phyloP scores from a whole-genome alignment of 2,888 invertebrate species.

The Artemia sinica region DNA sequence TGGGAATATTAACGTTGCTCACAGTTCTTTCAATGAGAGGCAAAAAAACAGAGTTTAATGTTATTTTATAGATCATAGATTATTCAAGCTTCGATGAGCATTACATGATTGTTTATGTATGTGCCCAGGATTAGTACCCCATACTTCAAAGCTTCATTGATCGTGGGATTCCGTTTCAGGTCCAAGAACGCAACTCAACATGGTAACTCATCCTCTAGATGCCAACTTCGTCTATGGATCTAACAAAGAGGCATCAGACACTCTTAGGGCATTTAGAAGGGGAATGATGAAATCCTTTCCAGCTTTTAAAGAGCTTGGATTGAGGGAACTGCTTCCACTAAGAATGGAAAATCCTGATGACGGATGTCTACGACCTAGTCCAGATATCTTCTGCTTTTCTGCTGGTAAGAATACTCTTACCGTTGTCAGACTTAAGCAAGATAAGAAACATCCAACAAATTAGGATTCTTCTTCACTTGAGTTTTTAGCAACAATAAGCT shows the following conservation, averaged over 20 bases:
- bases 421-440: no score
- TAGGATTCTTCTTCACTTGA: no score
- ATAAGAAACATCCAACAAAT: no score
- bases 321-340: slow-evolving; percentile 34
- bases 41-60: no score
- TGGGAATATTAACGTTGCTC: no score
- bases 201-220: slow-evolving; percentile 28
- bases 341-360: slow-evolving; percentile 34
- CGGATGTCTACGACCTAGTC: slow-evolving; percentile 33
- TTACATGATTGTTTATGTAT: no score
- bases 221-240: slow-evolving; percentile 30
- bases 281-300: slow-evolving; percentile 46
- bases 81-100: no score
- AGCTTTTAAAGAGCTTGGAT: slow-evolving; percentile 30
- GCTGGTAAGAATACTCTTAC: slow-evolving; percentile 28
- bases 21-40: no score
- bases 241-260: slow-evolving; percentile 35
- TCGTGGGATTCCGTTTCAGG: slow-evolving; percentile 24
- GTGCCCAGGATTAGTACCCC: no score
- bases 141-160: no score
- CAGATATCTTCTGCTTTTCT: slow-evolving; percentile 33
- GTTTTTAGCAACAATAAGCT: no score
- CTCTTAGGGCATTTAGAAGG: slow-evolving; percentile 44
- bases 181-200: slow-evolving; percentile 29
- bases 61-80: no score